Evolutionary conservation across 64 coral and sea anemone genomes (phyloP), one percentile per base, ranked within the genome.

Genomic region (Pachyseris speciosa): DNA sequence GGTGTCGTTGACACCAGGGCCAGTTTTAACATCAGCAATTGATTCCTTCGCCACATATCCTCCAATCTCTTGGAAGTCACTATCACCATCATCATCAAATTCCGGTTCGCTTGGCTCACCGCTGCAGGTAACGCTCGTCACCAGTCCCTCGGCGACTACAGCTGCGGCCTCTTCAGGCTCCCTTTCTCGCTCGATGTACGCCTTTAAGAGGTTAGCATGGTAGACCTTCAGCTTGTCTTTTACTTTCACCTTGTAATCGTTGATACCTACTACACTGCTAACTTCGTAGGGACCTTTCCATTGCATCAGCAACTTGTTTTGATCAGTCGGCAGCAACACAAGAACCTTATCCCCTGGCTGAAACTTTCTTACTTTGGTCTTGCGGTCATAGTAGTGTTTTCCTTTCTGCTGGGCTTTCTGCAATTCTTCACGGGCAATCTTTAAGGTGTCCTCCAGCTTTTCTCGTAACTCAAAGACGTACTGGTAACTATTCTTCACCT

Each of bases 321-420:
- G 80, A 17, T 72, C 61, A n/a, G n/a, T n/a, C n/a, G n/a, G n/a
- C n/a, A n/a, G n/a, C n/a, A n/a, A n/a, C n/a, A n/a, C n/a, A n/a
- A n/a, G n/a, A n/a, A n/a, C n/a, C n/a, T n/a, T n/a, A n/a, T n/a
- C n/a, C n/a, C n/a, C n/a, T n/a, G n/a, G n/a, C n/a, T n/a, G n/a
- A n/a, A n/a, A n/a, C n/a, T n/a, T n/a, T n/a, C n/a, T n/a, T n/a
- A n/a, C n/a, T n/a, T n/a, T n/a, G n/a, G n/a, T n/a, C n/a, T n/a
- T n/a, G n/a, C n/a, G n/a, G n/a, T n/a, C n/a, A n/a, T n/a, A 83
- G 31, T 83, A 91, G 27, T 57, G 76, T 32, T 92, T 92, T 37
- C 26, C 52, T 64, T 64, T 75, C 36, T 66, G 27, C 40, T 32
- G 69, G 15, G 57, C 51, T 64, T n/a, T 63, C 52, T 25, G 49